Conservation (phyloP, 1,140 invertebrate species). For the Akabosia matsudoensis region DNA sequence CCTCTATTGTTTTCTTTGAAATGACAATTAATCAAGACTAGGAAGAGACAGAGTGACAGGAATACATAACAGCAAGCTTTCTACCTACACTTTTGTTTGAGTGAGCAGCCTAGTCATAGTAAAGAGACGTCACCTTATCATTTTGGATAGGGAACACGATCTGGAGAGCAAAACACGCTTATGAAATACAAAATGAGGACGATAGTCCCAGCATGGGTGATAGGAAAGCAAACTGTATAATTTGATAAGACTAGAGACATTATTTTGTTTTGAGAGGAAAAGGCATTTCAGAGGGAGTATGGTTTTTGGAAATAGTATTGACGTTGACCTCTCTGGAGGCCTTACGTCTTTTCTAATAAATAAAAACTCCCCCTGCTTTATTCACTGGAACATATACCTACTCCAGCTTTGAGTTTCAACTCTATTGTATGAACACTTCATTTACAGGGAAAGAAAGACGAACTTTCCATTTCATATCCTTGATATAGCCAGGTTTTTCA, state of each 20-base stretch:
- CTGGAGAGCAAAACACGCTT: no score
- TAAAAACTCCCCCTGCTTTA: not conserved
- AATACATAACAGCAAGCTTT: no score
- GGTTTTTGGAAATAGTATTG: not conserved
- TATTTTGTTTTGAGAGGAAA: not conserved
- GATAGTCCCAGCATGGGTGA: not conserved
- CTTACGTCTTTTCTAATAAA: not conserved
- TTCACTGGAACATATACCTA: not conserved
- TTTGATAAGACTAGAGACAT: not conserved
- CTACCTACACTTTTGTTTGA: no score
- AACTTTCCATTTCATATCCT: no score
- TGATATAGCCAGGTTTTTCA: not conserved
- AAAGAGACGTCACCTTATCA: no score
- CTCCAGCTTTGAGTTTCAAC: not conserved
- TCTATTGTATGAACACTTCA: no score
- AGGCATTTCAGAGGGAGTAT: not conserved
- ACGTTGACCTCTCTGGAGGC: not conserved
- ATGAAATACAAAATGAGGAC: no score
- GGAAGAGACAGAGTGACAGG: not conserved
- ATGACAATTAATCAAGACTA: not conserved
- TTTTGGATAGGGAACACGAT: no score
- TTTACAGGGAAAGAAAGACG: not conserved
- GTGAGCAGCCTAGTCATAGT: no score
- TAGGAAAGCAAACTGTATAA: not conserved
- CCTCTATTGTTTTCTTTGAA: not conserved